These are phyloP conservation scores for Nesoenas mayeri DNA, from an alignment of 2,113 vertebrate species.

Conservation along the genomic window DNA sequence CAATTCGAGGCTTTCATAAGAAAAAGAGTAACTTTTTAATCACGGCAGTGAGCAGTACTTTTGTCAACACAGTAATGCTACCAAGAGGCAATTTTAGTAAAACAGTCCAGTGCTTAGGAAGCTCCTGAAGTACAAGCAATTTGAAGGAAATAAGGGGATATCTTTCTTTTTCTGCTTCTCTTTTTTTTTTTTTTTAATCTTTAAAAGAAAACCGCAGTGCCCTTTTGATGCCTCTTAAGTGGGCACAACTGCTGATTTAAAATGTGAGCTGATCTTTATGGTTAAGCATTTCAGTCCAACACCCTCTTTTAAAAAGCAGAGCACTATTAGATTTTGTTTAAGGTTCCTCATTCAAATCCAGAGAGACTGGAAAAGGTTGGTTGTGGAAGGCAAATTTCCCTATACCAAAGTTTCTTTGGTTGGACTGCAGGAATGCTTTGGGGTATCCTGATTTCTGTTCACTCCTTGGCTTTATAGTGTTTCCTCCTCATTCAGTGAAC, in stretches of 20 bases:
- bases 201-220: constrained; percentile 35
- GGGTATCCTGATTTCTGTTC: constrained; percentile 17
- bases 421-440: constrained; percentile 16
- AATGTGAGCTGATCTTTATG: constrained; percentile 31
- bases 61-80: constrained; percentile 10
- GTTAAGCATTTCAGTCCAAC: constrained; percentile 35
- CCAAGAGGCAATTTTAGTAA: constrained; percentile 29
- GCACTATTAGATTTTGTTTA: constrained; percentile 29
- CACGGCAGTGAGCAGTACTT: background rate
- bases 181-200: background rate
- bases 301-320: constrained; percentile 29
- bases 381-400: background rate
- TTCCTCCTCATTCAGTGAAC: background rate
- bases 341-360: constrained; percentile 13
- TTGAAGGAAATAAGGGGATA: constrained; percentile 10
- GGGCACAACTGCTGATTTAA: constrained; percentile 19
- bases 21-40: constrained; percentile 21
- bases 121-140: background rate
- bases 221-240: constrained; percentile 44
- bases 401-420: constrained; percentile 1
- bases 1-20: constrained; percentile 11
- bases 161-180: constrained; percentile 20
- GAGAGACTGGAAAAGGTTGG: constrained; percentile 4
- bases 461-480: background rate
- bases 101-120: background rate